Evolutionary conservation across 2,797 vertebrate species (phyloP).

Genomic region (Scolopax rusticola): DNA sequence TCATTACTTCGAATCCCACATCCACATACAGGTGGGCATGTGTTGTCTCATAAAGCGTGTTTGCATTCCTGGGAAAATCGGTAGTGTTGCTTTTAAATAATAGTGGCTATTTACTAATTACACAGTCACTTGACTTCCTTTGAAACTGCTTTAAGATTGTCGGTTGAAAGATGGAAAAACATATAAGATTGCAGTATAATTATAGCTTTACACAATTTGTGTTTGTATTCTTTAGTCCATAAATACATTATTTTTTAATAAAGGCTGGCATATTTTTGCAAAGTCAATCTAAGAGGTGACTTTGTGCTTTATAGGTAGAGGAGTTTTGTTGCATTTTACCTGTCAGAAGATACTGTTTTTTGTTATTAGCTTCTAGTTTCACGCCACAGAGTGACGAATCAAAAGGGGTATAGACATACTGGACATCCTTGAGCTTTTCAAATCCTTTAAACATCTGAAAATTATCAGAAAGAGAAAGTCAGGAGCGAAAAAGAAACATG

Average conservation of each 20-base stretch:
- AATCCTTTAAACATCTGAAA: conserved; percentile 96
- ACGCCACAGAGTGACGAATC: conserved; percentile 92
- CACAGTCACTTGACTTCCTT: not conserved
- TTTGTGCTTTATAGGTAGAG: not conserved
- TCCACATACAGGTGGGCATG: not conserved
- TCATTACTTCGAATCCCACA: not conserved
- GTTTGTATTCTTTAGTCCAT: not conserved
- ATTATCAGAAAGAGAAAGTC: conserved; percentile 28
- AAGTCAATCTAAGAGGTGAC: not conserved
- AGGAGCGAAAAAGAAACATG: not conserved
- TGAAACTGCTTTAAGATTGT: not conserved
- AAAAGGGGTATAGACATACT: conserved; percentile 91
- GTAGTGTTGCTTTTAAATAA: not conserved
- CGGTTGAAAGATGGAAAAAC: not conserved
- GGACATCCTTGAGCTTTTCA: conserved; percentile 90
- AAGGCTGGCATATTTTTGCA: not conserved
- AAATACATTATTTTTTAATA: not conserved
- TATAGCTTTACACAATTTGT: not conserved
- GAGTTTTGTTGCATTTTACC: conserved; percentile 77
- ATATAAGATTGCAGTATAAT: not conserved
- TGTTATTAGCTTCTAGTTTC: conserved; percentile 89
- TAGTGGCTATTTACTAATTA: not conserved
- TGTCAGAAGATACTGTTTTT: conserved; percentile 93
- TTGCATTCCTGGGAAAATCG: not conserved
- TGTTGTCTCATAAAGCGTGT: not conserved